Evolutionary conservation across 2,888 invertebrate species (phyloP), one percentile per base, ranked within the genome.

Genomic region (Blastobasis lacticolella): DNA sequence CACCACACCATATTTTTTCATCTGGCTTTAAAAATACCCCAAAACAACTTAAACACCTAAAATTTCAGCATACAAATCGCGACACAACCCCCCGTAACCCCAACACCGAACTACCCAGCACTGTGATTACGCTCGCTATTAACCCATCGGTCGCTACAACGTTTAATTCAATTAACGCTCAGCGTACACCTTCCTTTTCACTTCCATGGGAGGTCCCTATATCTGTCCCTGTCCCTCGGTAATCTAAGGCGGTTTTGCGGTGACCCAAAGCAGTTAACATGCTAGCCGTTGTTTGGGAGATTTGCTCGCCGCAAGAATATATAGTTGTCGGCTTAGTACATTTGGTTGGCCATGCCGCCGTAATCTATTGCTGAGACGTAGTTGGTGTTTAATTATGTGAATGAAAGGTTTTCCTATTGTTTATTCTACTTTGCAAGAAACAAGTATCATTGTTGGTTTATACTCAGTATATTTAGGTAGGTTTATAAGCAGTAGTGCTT

Each of bases 251-350:
- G 53, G 51, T 44, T 71, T 74, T 74, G 76, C 69, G 75, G 75
- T 72, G 70, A 70, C 72, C 75, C 72, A 56, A 68, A 70, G 75
- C 65, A 76, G 78, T 78, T 78, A 81, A 75, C 79, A 78, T 78
- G 79, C 69, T 73, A 66, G 64, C 76, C 76, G 75, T 79, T 78
- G 80, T 81, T 78, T 71, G 70, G 67, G 69, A 67, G 63, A 68
- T 68, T 61, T 66, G 59, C 64, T 59, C 61, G 65, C 67, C 66
- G 55, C 64, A 66, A 61, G 69, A 23, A 23, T 68, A 69, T 69
- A 63, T 71, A 72, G 65, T 68, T 66, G 69, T 59, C 60, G 65
- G 71, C 65, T 71, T 69, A 67, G 65, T 66, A 69, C 67, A 68
- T 71, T 72, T 71, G 67, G 23, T 23, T 23, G 23, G 23, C 23